Evolutionary conservation across 2,888 invertebrate genomes (phyloP).

Genomic region (Pogonocherus hispidulus): DNA sequence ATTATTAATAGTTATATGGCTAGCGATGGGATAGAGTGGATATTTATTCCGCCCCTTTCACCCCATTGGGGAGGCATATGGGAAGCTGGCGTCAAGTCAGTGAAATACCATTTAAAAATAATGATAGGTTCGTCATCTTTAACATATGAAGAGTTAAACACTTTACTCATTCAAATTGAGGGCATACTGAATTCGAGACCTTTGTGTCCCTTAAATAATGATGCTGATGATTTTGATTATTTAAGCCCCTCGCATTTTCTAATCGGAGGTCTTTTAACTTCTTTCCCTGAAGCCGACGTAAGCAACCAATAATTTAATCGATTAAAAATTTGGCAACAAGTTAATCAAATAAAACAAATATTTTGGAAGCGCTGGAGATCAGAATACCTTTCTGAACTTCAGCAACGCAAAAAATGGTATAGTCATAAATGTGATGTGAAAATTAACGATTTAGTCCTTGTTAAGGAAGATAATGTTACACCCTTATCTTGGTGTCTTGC

Average conservation of each 20-base stretch:
- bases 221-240: background rate
- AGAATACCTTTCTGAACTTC: background rate
- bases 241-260: background rate
- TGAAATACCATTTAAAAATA: background rate
- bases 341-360: background rate
- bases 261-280: background rate
- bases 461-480: conserved; percentile 5
- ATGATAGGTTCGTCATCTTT: background rate
- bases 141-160: conserved; percentile 8
- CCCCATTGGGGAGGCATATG: conserved; percentile 6
- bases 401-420: conserved; percentile 1
- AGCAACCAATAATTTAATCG: background rate
- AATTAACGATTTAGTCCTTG: background rate
- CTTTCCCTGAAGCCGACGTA: background rate
- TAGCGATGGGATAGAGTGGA: background rate
- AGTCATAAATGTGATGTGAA: background rate
- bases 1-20: background rate
- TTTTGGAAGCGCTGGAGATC: conserved; percentile 1
- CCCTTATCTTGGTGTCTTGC: background rate
- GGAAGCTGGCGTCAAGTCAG: conserved; percentile 7
- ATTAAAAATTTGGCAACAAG: background rate
- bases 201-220: background rate
- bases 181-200: conserved; percentile 18
- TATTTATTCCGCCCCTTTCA: background rate
- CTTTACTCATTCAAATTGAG: conserved; percentile 25